phyloP scores from a whole-genome alignment of 1,140 invertebrate species.

The Nylanderia fulva region DNA sequence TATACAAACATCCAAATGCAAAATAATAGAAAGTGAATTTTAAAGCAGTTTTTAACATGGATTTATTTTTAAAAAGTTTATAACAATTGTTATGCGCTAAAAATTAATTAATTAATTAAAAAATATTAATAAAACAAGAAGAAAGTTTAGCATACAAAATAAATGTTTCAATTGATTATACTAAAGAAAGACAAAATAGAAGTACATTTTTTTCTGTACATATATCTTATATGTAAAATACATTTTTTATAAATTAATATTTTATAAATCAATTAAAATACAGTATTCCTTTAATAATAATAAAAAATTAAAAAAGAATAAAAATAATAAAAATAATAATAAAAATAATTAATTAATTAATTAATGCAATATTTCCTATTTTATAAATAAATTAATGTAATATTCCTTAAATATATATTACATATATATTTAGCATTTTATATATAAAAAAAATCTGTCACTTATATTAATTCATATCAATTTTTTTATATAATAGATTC shows the following conservation, averaged over 20 bases:
- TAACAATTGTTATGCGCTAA: not conserved
- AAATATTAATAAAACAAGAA: not conserved
- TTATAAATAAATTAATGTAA: not conserved
- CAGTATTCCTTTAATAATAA: too few relatives aligned
- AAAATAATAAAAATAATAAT: too few relatives aligned
- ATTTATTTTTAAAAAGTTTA: conserved; percentile 4
- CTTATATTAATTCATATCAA: not conserved
- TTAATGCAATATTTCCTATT: too few relatives aligned
- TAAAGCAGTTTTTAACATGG: not conserved
- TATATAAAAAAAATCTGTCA: not conserved
- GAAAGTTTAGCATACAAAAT: not conserved
- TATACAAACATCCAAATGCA: not conserved
- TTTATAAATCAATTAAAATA: not conserved
- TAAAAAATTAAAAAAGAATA: too few relatives aligned
- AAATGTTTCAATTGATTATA: not conserved
- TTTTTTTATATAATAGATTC: not conserved
- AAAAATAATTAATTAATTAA: too few relatives aligned
- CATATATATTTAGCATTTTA: not conserved
- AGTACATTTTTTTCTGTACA: not conserved
- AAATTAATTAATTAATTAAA: not conserved
- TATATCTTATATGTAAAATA: not conserved
- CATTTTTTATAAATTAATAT: not conserved
- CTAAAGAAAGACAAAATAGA: not conserved
- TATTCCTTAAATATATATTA: not conserved
- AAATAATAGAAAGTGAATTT: not conserved